A percentile compares a stretch with the other conserved stretches of the same genome.
Evolutionary conservation across 2,797 vertebrate genomes (phyloP).

Genomic region (Pseudochirops corinnae): DNA sequence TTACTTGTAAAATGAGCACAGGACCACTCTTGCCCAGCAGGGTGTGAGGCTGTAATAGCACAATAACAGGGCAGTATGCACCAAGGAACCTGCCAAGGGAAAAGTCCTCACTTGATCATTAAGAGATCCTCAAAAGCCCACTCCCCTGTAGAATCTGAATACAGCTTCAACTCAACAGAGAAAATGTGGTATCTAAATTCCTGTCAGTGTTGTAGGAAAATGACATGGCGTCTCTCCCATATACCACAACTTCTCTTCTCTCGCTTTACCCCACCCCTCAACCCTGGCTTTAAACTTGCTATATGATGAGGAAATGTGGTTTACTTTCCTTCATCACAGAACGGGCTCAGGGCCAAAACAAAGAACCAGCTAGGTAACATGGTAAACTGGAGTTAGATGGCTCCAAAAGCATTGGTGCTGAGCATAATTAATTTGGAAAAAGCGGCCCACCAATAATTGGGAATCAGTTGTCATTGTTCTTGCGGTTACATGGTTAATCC

Average conservation of each 20-base stretch:
- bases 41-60: neutral
- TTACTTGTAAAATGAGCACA: constrained; percentile 5
- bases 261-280: neutral
- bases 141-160: neutral
- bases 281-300: neutral
- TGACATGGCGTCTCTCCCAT: neutral
- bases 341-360: neutral
- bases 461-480: neutral
- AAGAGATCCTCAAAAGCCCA: neutral
- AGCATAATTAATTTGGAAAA: neutral
- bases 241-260: neutral
- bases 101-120: neutral
- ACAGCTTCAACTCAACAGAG: neutral
- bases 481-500: neutral
- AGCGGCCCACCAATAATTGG: too few relatives aligned
- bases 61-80: neutral
- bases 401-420: neutral
- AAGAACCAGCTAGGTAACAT: neutral
- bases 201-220: neutral
- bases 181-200: neutral
- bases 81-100: neutral
- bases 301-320: neutral
- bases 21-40: neutral
- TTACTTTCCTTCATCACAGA: neutral
- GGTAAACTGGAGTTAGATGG: neutral